Conservation (phyloP, 2,888 invertebrate genomes). For the Pterobdella sp. region DNA sequence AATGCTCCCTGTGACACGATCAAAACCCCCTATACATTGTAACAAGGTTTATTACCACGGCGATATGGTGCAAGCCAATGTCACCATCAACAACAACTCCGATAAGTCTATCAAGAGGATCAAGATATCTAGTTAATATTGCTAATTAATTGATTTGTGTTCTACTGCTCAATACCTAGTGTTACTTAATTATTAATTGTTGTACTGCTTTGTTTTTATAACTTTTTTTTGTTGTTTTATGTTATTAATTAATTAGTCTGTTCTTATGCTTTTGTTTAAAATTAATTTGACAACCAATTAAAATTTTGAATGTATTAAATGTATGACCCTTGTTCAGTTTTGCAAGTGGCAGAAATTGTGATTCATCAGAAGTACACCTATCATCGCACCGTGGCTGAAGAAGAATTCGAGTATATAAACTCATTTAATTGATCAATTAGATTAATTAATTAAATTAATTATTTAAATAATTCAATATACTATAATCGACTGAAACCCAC, state of each 20-base stretch:
- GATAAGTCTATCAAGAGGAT: constrained; percentile 97
- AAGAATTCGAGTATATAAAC: constrained; percentile 24
- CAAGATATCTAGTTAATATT: constrained; percentile 63
- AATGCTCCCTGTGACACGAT: too few relatives aligned
- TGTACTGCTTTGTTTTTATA: not conserved
- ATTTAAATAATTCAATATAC: not conserved
- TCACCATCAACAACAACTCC: constrained; percentile 97
- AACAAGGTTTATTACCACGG: constrained; percentile 75
- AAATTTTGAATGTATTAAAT: not conserved
- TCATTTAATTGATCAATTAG: too few relatives aligned
- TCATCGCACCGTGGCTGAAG: constrained; percentile 13
- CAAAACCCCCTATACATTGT: not conserved
- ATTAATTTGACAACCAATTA: not conserved
- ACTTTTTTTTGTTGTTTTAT: not conserved
- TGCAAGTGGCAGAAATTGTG: constrained; percentile 20
- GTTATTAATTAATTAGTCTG: not conserved
- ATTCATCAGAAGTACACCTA: constrained; percentile 20
- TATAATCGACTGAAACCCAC: not conserved
- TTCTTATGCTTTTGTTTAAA: not conserved
- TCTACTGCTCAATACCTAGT: too few relatives aligned
- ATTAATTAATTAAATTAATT: too few relatives aligned
- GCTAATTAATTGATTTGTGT: not conserved
- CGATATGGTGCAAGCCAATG: constrained; percentile 89
- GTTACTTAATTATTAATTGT: too few relatives aligned
- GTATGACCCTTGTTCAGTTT: not conserved